Percentiles rank a stretch among this genome's conserved stretches.
These are phyloP conservation scores for Argynnis bischoffii DNA, from an alignment of 2,888 invertebrate species.

Conservation along the genomic window DNA sequence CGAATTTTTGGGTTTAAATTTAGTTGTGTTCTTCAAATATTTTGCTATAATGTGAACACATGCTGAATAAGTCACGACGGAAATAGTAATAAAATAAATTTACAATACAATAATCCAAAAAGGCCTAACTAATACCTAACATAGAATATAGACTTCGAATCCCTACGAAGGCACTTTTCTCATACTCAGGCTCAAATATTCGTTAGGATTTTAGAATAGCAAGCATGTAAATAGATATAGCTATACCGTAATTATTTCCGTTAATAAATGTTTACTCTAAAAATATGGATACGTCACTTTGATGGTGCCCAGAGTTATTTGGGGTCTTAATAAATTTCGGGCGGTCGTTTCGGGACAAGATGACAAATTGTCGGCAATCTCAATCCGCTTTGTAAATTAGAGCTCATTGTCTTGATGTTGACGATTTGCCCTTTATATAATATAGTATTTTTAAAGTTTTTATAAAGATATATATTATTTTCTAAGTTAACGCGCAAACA, in stretches of 20 bases:
- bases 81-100: no score
- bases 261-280: not conserved
- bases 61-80: not conserved
- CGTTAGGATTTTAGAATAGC: no score
- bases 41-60: not conserved
- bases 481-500: no score
- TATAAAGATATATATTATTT: no score
- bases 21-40: not conserved
- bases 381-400: constrained; percentile 6
- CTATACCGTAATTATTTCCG: not conserved
- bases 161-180: no score
- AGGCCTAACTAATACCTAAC: no score
- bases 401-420: constrained; percentile 7
- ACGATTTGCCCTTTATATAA: not conserved
- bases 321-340: constrained; percentile 11
- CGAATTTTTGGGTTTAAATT: not conserved
- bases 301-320: not conserved
- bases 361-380: constrained; percentile 20
- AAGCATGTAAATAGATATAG: no score
- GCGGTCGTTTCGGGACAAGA: constrained; percentile 4
- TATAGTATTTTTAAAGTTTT: not conserved
- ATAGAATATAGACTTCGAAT: no score
- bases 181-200: no score
- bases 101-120: no score
- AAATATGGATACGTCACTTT: not conserved